phyloP scores from a whole-genome alignment of 2,797 vertebrate genomes.

The Lepus oiostolus region DNA sequence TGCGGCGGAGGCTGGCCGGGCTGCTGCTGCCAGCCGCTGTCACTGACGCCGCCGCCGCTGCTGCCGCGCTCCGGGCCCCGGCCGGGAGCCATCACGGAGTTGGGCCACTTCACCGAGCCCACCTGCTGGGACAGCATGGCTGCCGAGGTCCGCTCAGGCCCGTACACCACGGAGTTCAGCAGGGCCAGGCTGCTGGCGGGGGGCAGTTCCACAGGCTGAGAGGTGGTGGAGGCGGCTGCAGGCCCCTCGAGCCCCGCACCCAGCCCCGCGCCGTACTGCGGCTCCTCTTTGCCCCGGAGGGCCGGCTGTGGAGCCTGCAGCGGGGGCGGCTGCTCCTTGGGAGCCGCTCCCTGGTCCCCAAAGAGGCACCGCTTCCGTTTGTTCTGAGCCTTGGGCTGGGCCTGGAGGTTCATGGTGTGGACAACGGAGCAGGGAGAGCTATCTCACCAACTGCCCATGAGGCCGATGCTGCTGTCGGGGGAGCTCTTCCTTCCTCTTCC shows the following conservation, averaged over 20 bases:
- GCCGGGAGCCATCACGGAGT: slow-evolving; percentile 86
- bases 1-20: slow-evolving; percentile 83
- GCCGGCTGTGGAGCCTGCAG: slow-evolving; percentile 71
- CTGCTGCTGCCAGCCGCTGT: slow-evolving; percentile 92
- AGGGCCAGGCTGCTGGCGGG: slow-evolving; percentile 87
- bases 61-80: slow-evolving; percentile 89
- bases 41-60: slow-evolving; percentile 78
- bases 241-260: slow-evolving; percentile 84
- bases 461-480: background rate
- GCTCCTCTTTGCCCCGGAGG: slow-evolving; percentile 89
- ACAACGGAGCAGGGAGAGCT: slow-evolving; percentile 52
- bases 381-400: slow-evolving; percentile 95
- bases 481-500: background rate
- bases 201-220: slow-evolving; percentile 90
- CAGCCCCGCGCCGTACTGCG: slow-evolving; percentile 88
- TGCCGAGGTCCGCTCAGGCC: slow-evolving; percentile 92
- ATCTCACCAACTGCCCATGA: slow-evolving; percentile 77
- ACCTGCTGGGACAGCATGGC: slow-evolving; percentile 94
- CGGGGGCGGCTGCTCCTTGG: slow-evolving; percentile 90
- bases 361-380: slow-evolving; percentile 97
- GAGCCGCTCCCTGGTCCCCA: slow-evolving; percentile 91
- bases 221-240: slow-evolving; percentile 83
- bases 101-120: slow-evolving; percentile 95
- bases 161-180: slow-evolving; percentile 94
- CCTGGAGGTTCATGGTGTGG: slow-evolving; percentile 96